Evolutionary conservation across 2,888 invertebrate genomes (phyloP).

Genomic region (Brachyopa scutellaris): DNA sequence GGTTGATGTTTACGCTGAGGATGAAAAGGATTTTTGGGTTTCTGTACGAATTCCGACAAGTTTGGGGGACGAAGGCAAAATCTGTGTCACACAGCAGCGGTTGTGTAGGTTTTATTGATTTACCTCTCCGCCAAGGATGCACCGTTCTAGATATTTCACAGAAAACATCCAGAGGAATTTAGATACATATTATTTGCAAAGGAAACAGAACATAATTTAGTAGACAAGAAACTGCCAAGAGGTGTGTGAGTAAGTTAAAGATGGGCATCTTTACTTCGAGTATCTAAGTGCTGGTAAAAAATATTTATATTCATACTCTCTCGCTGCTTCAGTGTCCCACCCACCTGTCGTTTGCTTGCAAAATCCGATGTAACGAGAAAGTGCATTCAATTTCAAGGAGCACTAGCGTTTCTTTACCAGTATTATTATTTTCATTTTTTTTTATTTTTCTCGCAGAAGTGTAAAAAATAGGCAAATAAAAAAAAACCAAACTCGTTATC

Average conservation of each 20-base stretch:
- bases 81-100: conserved; percentile 66
- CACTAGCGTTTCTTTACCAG: not conserved
- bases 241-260: conserved; percentile 24
- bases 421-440: too few relatives aligned
- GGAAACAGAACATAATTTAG: conserved; percentile 45
- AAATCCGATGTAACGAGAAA: not conserved
- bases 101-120: conserved; percentile 70
- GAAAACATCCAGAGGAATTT: conserved; percentile 35
- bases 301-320: conserved; percentile 32
- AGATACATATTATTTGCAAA: conserved; percentile 20
- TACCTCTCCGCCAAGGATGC: conserved; percentile 34
- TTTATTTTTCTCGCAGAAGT: not conserved
- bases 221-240: conserved; percentile 9
- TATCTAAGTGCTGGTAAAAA: conserved; percentile 7
- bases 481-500: conserved; percentile 33
- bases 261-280: conserved; percentile 20
- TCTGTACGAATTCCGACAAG: conserved; percentile 32
- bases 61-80: conserved; percentile 20
- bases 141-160: conserved; percentile 1
- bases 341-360: conserved; percentile 6
- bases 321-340: not conserved
- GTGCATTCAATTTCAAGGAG: conserved; percentile 54
- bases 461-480: conserved; percentile 10
- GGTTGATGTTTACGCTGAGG: conserved; percentile 44
- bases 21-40: conserved; percentile 45